A percentile compares a stretch with the other conserved stretches of the same genome.
Conservation (phyloP, 2,113 vertebrate genomes). For the Trachemys scripta region DNA sequence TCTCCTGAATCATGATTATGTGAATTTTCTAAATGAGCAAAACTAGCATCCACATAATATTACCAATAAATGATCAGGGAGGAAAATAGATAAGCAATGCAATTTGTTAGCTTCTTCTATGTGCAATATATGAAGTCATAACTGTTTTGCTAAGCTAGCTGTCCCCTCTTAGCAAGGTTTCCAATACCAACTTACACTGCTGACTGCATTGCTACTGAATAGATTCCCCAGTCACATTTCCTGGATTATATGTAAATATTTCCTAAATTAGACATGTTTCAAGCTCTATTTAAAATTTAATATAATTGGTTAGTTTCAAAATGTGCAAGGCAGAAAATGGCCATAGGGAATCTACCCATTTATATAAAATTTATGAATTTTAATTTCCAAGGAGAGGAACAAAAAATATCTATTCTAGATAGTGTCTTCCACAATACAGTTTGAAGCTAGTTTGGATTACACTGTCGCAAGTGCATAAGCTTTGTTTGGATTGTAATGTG, state of each 20-base stretch:
- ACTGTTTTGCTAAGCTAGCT: constrained; percentile 46
- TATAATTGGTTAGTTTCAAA: neutral
- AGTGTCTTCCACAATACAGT: neutral
- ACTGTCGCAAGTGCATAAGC: neutral
- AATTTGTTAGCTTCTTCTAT: constrained; percentile 51
- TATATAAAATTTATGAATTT: neutral
- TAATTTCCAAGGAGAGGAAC: neutral
- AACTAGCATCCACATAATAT: neutral
- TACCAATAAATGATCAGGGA: neutral
- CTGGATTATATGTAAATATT: constrained; percentile 64
- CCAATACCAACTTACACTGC: constrained; percentile 40
- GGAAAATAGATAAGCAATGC: constrained; percentile 43
- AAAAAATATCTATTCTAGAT: neutral
- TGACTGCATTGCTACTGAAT: constrained; percentile 35
- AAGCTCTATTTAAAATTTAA: constrained; percentile 42
- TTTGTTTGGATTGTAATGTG: neutral
- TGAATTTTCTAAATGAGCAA: neutral
- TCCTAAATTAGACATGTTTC: constrained; percentile 44
- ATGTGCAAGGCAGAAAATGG: neutral
- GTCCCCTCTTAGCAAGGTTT: constrained; percentile 45
- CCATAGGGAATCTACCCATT: neutral
- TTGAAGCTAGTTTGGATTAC: neutral
- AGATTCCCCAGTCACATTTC: constrained; percentile 30
- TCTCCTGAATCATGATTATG: neutral
- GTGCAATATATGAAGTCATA: constrained; percentile 33